Evolutionary conservation across 1,140 invertebrate species (phyloP), one percentile per base, ranked within the genome.

Genomic region (Adoxophyes honmai): DNA sequence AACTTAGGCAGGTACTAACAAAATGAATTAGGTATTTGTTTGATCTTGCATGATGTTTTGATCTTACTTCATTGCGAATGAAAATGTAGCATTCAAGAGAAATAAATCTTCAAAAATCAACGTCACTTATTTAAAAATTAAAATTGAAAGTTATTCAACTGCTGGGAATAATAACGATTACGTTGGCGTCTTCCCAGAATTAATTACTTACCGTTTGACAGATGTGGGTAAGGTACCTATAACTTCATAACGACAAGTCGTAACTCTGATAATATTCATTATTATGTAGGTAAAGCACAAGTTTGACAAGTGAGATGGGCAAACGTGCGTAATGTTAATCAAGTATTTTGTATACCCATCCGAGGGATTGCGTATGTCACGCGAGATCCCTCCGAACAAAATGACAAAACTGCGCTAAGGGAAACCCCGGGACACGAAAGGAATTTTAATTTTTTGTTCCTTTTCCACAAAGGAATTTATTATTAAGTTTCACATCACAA

Each of bases 361-460:
- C 60, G 54, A 66, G 70, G 66, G 70, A 76, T 81, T 73, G 66
- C 68, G 68, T 74, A 78, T 73, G 75, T 70, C 68, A 72, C 66
- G 53, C 68, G 66, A 68, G 60, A 69, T 73, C 64, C 66, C 64
- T 65, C 64, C 57, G 74, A 81, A 74, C 69, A 73, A 77, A 81
- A 80, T 76, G 78, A 73, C 75, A 72, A 78, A 78, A 78, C 71
- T 80, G 70, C 69, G 64, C 60, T 57, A 61, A 73, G 70, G 66
- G 65, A 75, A 68, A 59, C 62, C 63, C 54, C 35, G 64, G 65
- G 53, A 80, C 79, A 73, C 64, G 81, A 62, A 70, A 77, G 60
- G 79, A 82, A 82, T 85, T 81, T 78, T 73, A 79, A 82, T 82
- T 82, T 80, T 81, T 79, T 72, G 64, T 74, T 79, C 72, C 70